Conservation (phyloP, 1,140 invertebrate genomes). For the Hetaerina americana region DNA sequence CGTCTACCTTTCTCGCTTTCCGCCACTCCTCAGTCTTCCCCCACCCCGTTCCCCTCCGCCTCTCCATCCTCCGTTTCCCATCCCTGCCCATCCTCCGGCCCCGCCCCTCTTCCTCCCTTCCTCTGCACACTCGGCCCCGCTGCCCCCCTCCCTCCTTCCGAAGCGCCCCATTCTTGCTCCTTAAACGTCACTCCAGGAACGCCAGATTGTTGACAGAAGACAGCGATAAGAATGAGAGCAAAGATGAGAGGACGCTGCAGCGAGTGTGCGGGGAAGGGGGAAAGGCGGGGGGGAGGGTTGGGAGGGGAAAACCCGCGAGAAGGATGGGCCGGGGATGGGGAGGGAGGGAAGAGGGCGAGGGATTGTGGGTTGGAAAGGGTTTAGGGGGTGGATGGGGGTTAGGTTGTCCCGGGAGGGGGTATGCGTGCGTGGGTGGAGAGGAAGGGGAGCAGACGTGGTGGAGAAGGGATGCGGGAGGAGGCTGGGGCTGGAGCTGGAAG, state of each 20-base stretch:
- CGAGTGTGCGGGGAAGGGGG: not conserved
- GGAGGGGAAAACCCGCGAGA: not conserved
- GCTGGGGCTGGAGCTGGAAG: too few relatives aligned
- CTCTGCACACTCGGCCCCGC: not conserved
- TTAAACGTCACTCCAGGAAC: not conserved
- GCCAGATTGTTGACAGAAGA: not conserved
- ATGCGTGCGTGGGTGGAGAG: not conserved
- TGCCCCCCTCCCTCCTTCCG: not conserved
- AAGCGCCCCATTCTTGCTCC: not conserved
- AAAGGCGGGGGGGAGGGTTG: not conserved
- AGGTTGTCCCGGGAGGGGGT: too few relatives aligned
- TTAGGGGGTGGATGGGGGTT: not conserved
- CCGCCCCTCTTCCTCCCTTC: too few relatives aligned
- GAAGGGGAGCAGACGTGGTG: not conserved
- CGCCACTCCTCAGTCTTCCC: too few relatives aligned
- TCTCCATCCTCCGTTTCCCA: too few relatives aligned
- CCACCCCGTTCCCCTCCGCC: too few relatives aligned
- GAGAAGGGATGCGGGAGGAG: not conserved
- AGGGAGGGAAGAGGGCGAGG: not conserved
- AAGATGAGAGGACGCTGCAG: not conserved
- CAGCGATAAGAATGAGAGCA: not conserved
- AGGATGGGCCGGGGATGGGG: not conserved
- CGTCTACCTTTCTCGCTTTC: too few relatives aligned
- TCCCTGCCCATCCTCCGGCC: too few relatives aligned
- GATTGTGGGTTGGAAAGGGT: not conserved